phyloP scores from a whole-genome alignment of 2,888 invertebrate species.

The Cheilosia grossa region DNA sequence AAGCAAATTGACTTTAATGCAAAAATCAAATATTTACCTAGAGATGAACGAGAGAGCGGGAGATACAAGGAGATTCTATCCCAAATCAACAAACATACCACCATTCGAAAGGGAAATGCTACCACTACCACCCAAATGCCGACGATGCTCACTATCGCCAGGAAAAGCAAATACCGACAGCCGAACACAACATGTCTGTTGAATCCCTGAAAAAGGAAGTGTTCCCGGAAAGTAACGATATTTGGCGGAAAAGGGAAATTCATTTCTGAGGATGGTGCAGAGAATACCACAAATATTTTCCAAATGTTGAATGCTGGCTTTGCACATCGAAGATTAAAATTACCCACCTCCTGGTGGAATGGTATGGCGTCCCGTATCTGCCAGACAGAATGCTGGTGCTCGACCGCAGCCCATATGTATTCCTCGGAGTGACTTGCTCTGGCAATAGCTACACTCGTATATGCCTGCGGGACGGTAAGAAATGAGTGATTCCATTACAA shows the following conservation, averaged over 20 bases:
- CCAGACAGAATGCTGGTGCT: slow-evolving; percentile 48
- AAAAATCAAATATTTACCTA: slow-evolving; percentile 83
- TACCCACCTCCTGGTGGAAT: slow-evolving; percentile 43
- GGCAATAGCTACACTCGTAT: background rate
- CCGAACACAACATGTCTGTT: slow-evolving; percentile 34
- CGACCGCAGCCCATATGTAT: slow-evolving; percentile 58
- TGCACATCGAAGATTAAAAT: slow-evolving; percentile 74
- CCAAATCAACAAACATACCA: background rate
- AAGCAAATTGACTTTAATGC: slow-evolving; percentile 84
- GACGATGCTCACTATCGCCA: background rate
- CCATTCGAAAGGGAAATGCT: background rate
- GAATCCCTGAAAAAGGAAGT: slow-evolving; percentile 35
- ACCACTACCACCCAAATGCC: background rate
- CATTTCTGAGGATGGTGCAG: slow-evolving; percentile 34
- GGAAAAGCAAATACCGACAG: slow-evolving; percentile 11
- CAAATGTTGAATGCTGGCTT: slow-evolving; percentile 51
- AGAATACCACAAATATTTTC: slow-evolving; percentile 73
- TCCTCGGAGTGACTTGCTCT: slow-evolving; percentile 43
- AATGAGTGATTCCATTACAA: slow-evolving; percentile 63
- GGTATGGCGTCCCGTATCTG: slow-evolving; percentile 12
- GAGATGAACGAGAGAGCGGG: slow-evolving; percentile 56
- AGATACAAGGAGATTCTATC: background rate
- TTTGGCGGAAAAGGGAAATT: slow-evolving; percentile 45
- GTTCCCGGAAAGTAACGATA: slow-evolving; percentile 34
- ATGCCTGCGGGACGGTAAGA: slow-evolving; percentile 66